phyloP scores from a whole-genome alignment of 2,797 vertebrate species.

The Acestrorhynchus altus region DNA sequence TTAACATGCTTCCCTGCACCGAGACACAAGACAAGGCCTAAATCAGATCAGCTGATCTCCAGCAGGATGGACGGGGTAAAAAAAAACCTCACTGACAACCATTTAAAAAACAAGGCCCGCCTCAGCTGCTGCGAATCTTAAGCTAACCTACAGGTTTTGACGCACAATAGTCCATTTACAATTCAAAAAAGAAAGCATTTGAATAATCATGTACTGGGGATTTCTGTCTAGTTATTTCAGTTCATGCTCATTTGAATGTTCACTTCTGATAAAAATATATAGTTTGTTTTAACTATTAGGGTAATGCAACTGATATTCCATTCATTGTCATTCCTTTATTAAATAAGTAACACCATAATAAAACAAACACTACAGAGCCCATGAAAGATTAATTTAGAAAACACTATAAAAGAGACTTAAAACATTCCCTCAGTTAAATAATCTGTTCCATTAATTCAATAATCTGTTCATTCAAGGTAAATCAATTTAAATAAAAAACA shows the following conservation, averaged over 20 bases:
- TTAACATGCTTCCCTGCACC: constrained; percentile 74
- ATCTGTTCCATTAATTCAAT: too few species aligned
- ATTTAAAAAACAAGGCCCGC: background rate
- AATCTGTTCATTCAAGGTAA: too few species aligned
- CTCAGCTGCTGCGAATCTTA: background rate
- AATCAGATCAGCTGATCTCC: background rate
- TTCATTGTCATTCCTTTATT: background rate
- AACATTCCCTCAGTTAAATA: too few species aligned
- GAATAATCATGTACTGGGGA: constrained; percentile 60
- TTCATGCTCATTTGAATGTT: constrained; percentile 55
- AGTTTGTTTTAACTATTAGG: too few species aligned
- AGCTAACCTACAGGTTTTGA: background rate
- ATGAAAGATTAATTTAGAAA: too few species aligned
- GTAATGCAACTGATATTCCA: constrained; percentile 1
- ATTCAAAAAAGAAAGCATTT: constrained; percentile 61
- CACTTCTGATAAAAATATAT: constrained; percentile 16
- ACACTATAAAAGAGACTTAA: too few species aligned
- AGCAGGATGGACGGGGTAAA: background rate
- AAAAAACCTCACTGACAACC: background rate
- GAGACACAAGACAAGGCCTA: constrained; percentile 1
- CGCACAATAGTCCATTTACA: constrained; percentile 54
- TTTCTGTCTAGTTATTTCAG: constrained; percentile 58
- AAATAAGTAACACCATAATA: too few species aligned
- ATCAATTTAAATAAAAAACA: too few species aligned
- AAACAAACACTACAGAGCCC: too few species aligned